These are phyloP conservation scores for Chaetogeoica ovagalla DNA, from an alignment of 2,888 invertebrate species.

Conservation along the genomic window DNA sequence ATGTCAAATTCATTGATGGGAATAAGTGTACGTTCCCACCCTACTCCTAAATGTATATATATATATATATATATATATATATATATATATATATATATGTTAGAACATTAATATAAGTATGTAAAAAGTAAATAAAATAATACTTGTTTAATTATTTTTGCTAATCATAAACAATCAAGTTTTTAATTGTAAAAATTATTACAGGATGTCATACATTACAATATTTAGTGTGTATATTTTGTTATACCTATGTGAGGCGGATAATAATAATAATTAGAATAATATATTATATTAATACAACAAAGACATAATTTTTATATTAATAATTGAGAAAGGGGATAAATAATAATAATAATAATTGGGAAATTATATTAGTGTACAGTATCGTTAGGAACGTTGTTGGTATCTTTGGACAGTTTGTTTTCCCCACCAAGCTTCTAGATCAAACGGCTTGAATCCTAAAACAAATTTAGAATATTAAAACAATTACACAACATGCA, in stretches of 20 bases:
- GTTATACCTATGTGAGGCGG: neutral
- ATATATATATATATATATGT: neutral
- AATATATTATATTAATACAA: conserved; percentile 1
- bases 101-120: neutral
- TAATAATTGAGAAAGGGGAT: neutral
- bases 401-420: conserved; percentile 46
- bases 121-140: conserved; percentile 31
- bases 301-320: conserved; percentile 14
- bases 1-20: conserved; percentile 32
- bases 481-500: neutral
- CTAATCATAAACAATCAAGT: neutral
- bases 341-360: neutral
- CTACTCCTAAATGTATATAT: conserved; percentile 17
- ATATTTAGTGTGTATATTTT: conserved; percentile 2
- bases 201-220: conserved; percentile 10
- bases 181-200: conserved; percentile 29
- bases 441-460: conserved; percentile 49
- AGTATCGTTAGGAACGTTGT: conserved; percentile 49
- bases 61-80: neutral
- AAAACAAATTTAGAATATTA: conserved; percentile 11
- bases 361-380: conserved; percentile 13
- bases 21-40: conserved; percentile 7
- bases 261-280: neutral
- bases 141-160: conserved; percentile 18
- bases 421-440: conserved; percentile 51